A percentile compares a stretch with the other conserved stretches of the same genome.
phyloP scores from a whole-genome alignment of 1,140 invertebrate species.

The Vollenhovia emeryi region DNA sequence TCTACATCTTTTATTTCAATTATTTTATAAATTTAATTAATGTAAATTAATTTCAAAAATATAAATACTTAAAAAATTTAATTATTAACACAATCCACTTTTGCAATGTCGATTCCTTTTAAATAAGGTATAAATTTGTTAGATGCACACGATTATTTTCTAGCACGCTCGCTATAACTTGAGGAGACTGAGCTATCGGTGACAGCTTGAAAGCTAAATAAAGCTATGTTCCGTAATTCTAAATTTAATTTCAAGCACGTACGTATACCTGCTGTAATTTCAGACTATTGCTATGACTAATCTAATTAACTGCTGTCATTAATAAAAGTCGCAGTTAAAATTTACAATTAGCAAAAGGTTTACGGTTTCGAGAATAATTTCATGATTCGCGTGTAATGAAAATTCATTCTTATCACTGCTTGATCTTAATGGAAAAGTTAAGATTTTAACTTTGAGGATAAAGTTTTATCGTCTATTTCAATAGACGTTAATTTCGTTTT shows the following conservation, averaged over 20 bases:
- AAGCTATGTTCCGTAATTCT: constrained; percentile 78
- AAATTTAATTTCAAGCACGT: constrained; percentile 70
- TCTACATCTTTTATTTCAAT: neutral
- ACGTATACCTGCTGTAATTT: constrained; percentile 88
- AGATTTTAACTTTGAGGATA: neutral
- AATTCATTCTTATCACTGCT: neutral
- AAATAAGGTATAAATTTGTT: constrained; percentile 54
- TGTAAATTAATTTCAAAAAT: neutral
- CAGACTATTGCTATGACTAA: constrained; percentile 31
- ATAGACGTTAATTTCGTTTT: neutral
- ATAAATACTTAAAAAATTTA: too few relatives aligned
- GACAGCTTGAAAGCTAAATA: constrained; percentile 77
- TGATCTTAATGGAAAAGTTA: neutral
- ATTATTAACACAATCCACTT: neutral
- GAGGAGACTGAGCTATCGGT: constrained; percentile 29
- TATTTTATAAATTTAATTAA: neutral
- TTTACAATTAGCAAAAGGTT: neutral
- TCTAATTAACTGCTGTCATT: constrained; percentile 50
- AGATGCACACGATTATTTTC: neutral
- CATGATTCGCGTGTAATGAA: neutral
- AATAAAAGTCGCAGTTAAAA: neutral
- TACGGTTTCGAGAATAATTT: constrained; percentile 8
- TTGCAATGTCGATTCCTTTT: neutral
- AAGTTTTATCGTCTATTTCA: neutral
- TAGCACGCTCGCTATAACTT: neutral